Evolutionary conservation across 2,113 vertebrate species (phyloP).

Genomic region (Leptosomus discolor): DNA sequence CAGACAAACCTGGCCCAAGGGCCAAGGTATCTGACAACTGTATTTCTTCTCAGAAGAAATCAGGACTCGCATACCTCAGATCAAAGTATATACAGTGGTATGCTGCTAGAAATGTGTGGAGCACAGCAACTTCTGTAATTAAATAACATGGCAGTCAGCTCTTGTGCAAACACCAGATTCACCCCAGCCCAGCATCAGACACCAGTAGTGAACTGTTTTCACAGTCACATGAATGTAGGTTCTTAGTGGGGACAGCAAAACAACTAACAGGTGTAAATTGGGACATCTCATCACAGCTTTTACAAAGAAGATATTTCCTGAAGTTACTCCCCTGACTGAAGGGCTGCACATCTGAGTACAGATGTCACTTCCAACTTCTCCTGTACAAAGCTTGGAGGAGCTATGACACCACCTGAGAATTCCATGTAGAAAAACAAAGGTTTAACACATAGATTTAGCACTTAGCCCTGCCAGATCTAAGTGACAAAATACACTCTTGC

Average conservation of each 20-base stretch:
- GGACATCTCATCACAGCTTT: not conserved
- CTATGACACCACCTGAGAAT: not conserved
- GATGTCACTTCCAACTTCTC: not conserved
- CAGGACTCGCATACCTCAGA: not conserved
- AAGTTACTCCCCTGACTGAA: not conserved
- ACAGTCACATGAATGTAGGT: not conserved
- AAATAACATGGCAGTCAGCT: not conserved
- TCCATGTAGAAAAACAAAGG: rapidly evolving
- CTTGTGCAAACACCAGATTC: not conserved
- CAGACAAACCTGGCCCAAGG: not conserved
- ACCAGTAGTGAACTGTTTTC: not conserved
- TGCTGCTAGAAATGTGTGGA: not conserved
- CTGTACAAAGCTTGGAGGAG: not conserved
- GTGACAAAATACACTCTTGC: not conserved
- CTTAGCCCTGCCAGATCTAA: not conserved
- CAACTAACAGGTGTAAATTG: not conserved
- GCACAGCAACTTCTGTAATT: not conserved
- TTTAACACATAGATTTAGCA: not conserved
- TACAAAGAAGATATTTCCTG: not conserved
- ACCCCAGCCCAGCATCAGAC: not conserved
- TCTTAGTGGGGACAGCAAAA: not conserved
- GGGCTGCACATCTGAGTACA: not conserved
- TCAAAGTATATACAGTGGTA: not conserved
- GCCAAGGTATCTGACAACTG: not conserved
- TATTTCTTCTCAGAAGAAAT: not conserved